Percentiles rank a stretch among this genome's conserved stretches.
Evolutionary conservation across 2,113 vertebrate species (phyloP).

Genomic region (Pterophyllum scalare): DNA sequence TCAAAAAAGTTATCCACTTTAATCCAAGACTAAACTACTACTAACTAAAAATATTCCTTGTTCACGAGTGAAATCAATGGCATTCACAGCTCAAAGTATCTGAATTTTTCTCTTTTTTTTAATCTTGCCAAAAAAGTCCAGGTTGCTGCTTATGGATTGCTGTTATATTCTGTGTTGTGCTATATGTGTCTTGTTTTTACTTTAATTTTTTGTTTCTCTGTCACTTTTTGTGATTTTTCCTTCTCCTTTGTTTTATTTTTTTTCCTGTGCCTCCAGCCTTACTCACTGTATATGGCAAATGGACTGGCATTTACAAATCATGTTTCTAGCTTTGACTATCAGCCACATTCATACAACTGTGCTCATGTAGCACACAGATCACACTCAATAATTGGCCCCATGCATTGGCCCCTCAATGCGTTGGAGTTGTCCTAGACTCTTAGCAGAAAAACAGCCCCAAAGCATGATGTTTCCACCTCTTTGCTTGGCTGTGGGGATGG

Average conservation of each 20-base stretch:
- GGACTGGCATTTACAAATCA: background rate
- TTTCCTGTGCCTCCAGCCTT: background rate
- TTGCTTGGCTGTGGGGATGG: too few species aligned
- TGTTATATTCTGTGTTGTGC: background rate
- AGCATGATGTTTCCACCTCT: too few species aligned
- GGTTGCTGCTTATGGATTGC: background rate
- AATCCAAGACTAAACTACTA: background rate
- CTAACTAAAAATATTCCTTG: background rate
- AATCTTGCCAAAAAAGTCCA: background rate
- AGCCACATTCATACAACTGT: background rate
- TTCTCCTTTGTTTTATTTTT: background rate
- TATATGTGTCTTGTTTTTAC: background rate
- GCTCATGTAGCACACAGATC: too few species aligned
- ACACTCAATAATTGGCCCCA: too few species aligned
- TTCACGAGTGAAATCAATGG: background rate
- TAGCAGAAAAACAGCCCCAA: too few species aligned
- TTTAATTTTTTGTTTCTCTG: background rate
- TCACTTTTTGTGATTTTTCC: accelerated
- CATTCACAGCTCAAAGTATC: too few species aligned
- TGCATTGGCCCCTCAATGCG: too few species aligned
- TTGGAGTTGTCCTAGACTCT: too few species aligned
- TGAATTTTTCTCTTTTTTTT: too few species aligned
- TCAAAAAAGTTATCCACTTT: background rate
- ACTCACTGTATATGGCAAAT: background rate
- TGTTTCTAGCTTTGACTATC: background rate